Conservation (phyloP, 2,113 vertebrate species). For the Camelus dromedarius region DNA sequence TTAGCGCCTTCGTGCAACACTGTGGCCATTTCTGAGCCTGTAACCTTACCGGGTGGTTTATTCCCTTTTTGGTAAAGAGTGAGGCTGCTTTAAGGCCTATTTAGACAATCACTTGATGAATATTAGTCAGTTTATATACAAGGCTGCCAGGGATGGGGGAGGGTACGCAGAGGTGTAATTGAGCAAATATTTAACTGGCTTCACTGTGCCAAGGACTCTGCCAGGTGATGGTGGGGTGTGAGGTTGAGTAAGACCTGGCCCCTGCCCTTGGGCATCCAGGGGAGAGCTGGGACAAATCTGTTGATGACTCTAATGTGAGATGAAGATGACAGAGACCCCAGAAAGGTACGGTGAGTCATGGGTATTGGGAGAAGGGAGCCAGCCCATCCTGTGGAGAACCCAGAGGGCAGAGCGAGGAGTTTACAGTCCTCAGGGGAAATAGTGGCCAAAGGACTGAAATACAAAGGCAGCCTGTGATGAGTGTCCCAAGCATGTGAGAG, state of each 20-base stretch:
- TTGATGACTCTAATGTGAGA: constrained; percentile 61
- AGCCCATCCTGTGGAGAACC: neutral
- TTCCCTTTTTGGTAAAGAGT: neutral
- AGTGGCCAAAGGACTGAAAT: neutral
- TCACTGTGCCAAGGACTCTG: constrained; percentile 66
- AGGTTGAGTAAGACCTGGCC: constrained; percentile 73
- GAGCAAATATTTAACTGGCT: constrained; percentile 80
- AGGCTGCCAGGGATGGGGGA: constrained; percentile 15
- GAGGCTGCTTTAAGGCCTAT: constrained; percentile 14
- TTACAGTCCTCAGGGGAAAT: constrained; percentile 1
- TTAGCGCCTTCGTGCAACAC: constrained; percentile 78
- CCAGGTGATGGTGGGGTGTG: constrained; percentile 66
- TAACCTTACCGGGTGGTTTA: constrained; percentile 13
- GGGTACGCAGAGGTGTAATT: constrained; percentile 72
- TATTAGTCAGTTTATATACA: constrained; percentile 50
- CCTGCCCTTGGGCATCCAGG: constrained; percentile 5
- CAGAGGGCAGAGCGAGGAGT: neutral
- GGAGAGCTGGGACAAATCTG: constrained; percentile 55
- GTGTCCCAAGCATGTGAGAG: constrained; percentile 40
- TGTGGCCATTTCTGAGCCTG: constrained; percentile 71
- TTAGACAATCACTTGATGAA: constrained; percentile 53
- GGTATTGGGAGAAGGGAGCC: constrained; percentile 23
- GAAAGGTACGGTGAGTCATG: constrained; percentile 73
- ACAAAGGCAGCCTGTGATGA: constrained; percentile 68
- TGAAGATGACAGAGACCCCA: constrained; percentile 57